Conservation (phyloP, 2,113 vertebrate species). For the Pangasianodon hypophthalmus region DNA sequence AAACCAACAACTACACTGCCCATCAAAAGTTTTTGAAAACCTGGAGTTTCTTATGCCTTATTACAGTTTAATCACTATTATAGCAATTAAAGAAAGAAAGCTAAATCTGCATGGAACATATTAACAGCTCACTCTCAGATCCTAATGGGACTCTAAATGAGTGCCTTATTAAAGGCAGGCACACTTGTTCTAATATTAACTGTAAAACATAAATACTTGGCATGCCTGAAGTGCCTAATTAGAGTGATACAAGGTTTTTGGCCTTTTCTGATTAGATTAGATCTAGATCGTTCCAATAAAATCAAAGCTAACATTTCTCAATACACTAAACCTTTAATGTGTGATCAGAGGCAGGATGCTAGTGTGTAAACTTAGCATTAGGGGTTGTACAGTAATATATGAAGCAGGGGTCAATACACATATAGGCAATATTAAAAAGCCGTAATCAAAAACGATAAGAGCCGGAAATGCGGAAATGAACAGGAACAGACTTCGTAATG, state of each 20-base stretch:
- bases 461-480: background rate
- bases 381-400: background rate
- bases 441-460: background rate
- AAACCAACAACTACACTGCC: background rate
- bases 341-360: background rate
- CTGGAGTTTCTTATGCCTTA: background rate
- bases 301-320: background rate
- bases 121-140: background rate
- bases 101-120: background rate
- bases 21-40: background rate
- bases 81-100: conserved; percentile 3
- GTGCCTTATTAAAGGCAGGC: background rate
- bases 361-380: background rate
- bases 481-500: background rate
- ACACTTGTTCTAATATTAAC: background rate
- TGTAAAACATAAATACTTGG: background rate
- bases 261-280: background rate
- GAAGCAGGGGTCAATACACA: background rate
- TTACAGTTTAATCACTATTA: background rate
- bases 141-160: background rate
- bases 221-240: background rate
- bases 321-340: background rate
- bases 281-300: background rate
- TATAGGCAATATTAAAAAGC: background rate
- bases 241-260: background rate